Base-by-base conservation (phyloP, 2,797 vertebrate species). In the Tamandua tetradactyla region DNA sequence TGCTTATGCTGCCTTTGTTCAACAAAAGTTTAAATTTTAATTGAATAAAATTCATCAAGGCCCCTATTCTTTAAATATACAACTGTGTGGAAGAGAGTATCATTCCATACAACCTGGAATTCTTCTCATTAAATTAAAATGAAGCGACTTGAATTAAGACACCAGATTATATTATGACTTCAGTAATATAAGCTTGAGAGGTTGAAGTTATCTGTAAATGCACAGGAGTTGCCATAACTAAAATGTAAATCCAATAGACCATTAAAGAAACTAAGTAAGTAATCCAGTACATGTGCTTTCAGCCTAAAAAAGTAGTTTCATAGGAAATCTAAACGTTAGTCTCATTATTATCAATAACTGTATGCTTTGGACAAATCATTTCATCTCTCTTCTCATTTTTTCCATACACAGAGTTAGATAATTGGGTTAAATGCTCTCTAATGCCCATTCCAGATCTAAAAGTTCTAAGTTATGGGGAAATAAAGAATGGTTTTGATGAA, bases 81-180 rank as follows among this genome's bases (percentile, higher is more conserved):
- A 94, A 64, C 62, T 86, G 2, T 64, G 10, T 69, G 69, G 32
- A 87, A 95, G 23, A 87, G 52, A 64, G 9, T 80, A 9, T 61
- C 20, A 69, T 95, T 95, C 44, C 32, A 59, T 79, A 69, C 30
- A 91, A 74, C 4, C 40, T 44, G 52, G 8, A 90, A 44, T 89
- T 69, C 9, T 89, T 89, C 27, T 87, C n/a, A 94, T 86, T 92
- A 96, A 90, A 68, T 72, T 85, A 75, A 93, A 97, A 83, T 86
- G 52, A 93, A 94, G 13, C 37, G 86, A 25, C 30, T 93, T 84
- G 52, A 93, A 93, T n/a, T 57, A 93, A 88, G 75, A 76, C 9
- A 86, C 32, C 17, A 71, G 55, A 86, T 92, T 82, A 61, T 76
- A 93, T 69, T 82, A 86, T 88, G 37, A 79, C 32, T 90, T 89